Evolutionary conservation across 2,888 invertebrate species (phyloP), one percentile per base, ranked within the genome.

Genomic region (Conus canariensis): DNA sequence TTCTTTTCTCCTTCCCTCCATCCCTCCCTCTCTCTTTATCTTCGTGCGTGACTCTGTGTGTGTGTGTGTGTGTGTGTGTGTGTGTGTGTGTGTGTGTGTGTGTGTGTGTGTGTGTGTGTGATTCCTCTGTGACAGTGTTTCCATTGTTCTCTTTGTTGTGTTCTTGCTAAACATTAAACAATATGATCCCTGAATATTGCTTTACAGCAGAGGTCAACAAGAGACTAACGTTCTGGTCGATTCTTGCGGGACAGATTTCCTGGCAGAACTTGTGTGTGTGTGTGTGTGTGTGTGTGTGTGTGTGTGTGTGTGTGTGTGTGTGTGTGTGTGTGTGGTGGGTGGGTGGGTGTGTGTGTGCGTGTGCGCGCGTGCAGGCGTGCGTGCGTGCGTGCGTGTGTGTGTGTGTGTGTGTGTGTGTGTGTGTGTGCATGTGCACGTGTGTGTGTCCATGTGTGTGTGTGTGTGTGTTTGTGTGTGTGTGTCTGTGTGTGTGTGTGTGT

Each of bases 21-120:
- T 30, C 25, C 25, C 25, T 77, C 25, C n/a, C 25, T 77, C 25
- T 77, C 25, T 77, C 25, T 30, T 25, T 77, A 25, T 77, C 25
- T 77, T 25, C 25, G 77, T 77, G 77, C 9, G 77, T 77, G 77
- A 4, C 25, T 77, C 5, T 77, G 77, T 77, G 77, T 77, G 77
- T 77, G 77, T 77, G 77, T 77, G 77, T 77, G 77, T 77, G 77
- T 77, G 77, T 77, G 77, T 77, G 30, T 77, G 77, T 77, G 77
- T 77, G 77, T 77, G 77, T 77, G 77, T 77, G 77, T 77, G 77
- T 77, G 77, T 77, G 77, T 77, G 77, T 77, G 77, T 77, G 77
- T 77, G 77, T 77, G 77, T 77, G 77, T 77, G 77, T 77, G 77
- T 77, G 77, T 77, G 77, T 77, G 77, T 77, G 77, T 77, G 77